Evolutionary conservation across 2,113 vertebrate species (phyloP).

Genomic region (Ictidomys tridecemlineatus): DNA sequence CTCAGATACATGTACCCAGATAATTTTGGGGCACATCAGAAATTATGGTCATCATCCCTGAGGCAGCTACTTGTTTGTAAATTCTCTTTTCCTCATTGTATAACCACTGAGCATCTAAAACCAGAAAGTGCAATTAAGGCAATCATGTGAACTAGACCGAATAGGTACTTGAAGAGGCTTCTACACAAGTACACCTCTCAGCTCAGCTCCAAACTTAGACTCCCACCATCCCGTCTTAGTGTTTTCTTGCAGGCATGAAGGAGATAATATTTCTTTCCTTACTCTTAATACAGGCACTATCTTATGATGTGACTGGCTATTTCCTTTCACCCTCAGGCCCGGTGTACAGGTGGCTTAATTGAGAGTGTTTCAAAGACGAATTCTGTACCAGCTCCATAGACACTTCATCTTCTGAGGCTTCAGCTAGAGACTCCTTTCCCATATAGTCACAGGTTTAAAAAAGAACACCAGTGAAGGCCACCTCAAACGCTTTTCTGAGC

Average conservation of each 20-base stretch:
- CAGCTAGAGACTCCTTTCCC: neutral
- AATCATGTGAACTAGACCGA: neutral
- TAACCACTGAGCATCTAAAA: neutral
- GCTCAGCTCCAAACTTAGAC: neutral
- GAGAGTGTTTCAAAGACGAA: neutral
- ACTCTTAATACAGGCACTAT: neutral
- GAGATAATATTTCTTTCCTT: neutral
- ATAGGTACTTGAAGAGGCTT: neutral
- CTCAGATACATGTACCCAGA: neutral
- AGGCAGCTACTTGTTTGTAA: neutral
- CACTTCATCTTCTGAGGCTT: neutral
- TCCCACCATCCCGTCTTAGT: neutral
- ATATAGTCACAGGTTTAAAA: constrained; percentile 47
- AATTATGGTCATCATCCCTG: neutral
- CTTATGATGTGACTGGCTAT: neutral
- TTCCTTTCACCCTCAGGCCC: neutral
- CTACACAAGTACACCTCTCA: neutral
- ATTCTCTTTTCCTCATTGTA: neutral
- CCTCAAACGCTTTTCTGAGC: constrained; percentile 54
- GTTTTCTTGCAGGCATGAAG: neutral
- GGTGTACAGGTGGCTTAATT: neutral
- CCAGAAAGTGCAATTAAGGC: neutral
- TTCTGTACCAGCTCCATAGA: neutral
- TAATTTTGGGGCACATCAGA: neutral
- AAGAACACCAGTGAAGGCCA: constrained; percentile 69